Evolutionary conservation across 2,113 vertebrate genomes (phyloP).

Genomic region (Peromyscus californicus): DNA sequence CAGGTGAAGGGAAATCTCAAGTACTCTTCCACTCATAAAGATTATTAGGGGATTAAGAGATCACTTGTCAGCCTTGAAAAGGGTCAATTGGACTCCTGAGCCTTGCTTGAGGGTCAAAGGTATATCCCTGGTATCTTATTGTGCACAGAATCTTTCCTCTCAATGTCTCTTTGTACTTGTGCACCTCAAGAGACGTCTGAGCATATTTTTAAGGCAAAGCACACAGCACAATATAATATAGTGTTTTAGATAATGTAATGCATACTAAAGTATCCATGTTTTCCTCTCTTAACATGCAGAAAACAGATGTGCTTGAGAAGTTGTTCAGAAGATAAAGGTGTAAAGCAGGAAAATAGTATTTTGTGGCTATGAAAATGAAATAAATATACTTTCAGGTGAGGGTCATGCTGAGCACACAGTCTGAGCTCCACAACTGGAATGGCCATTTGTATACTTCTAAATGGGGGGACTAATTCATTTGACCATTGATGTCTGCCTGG

Average conservation of each 20-base stretch:
- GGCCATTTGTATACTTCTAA: not conserved
- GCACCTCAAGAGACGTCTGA: constrained; percentile 43
- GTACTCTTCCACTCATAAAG: constrained; percentile 76
- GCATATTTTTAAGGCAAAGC: not conserved
- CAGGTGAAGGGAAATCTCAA: constrained; percentile 50
- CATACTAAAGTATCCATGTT: constrained; percentile 70
- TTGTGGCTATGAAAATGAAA: constrained; percentile 74
- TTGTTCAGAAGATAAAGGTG: constrained; percentile 73
- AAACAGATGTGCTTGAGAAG: constrained; percentile 82
- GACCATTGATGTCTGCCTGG: not conserved
- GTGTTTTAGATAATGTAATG: constrained; percentile 35
- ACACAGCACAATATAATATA: constrained; percentile 34
- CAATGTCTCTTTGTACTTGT: not conserved
- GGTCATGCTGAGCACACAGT: not conserved
- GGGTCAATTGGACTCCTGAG: constrained; percentile 46
- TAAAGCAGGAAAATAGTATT: constrained; percentile 79
- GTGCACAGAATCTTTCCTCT: not conserved
- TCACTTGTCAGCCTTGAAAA: constrained; percentile 65
- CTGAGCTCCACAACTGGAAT: constrained; percentile 9
- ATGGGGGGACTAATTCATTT: not conserved
- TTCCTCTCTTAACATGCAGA: constrained; percentile 67
- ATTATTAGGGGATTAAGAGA: constrained; percentile 75
- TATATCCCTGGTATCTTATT: not conserved
- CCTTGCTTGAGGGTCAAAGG: constrained; percentile 36
- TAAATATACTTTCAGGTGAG: constrained; percentile 41